Conservation (phyloP, 2,888 invertebrate species). For the Zele albiditarsus region DNA sequence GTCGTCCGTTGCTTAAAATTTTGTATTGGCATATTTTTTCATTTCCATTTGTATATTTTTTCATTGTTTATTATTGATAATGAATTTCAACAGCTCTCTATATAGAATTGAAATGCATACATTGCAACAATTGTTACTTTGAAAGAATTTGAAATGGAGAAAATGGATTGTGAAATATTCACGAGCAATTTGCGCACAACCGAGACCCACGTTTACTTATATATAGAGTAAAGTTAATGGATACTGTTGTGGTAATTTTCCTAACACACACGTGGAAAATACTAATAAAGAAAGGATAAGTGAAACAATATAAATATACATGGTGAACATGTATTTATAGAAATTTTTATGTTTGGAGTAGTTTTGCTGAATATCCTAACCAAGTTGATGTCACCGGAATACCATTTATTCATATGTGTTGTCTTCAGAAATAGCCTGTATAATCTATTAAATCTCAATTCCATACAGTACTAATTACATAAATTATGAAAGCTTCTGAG, state of each 20-base stretch:
- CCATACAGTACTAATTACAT: too few species aligned
- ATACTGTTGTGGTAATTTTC: slow-evolving; percentile 13
- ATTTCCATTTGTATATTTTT: neutral
- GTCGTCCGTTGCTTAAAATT: neutral
- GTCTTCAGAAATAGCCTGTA: too few species aligned
- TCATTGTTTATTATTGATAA: neutral
- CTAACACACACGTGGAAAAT: neutral
- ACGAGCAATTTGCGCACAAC: slow-evolving; percentile 26
- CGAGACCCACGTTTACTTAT: slow-evolving; percentile 11
- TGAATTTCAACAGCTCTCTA: neutral
- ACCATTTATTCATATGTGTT: too few species aligned
- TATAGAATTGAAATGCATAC: neutral
- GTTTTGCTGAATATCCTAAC: too few species aligned
- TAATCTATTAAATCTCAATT: too few species aligned
- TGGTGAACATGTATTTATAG: neutral
- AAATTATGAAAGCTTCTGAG: too few species aligned
- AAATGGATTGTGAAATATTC: slow-evolving; percentile 21
- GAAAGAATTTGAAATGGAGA: slow-evolving; percentile 22
- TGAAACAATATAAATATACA: neutral
- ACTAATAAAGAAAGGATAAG: neutral
- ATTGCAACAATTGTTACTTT: neutral
- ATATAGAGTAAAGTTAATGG: neutral
- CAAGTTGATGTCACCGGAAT: too few species aligned
- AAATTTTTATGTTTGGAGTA: too few species aligned
- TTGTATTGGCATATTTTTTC: neutral